A percentile compares a stretch with the other conserved stretches of the same genome.
Conservation (phyloP, 2,888 invertebrate genomes). For the Caenorhabditis afra region DNA sequence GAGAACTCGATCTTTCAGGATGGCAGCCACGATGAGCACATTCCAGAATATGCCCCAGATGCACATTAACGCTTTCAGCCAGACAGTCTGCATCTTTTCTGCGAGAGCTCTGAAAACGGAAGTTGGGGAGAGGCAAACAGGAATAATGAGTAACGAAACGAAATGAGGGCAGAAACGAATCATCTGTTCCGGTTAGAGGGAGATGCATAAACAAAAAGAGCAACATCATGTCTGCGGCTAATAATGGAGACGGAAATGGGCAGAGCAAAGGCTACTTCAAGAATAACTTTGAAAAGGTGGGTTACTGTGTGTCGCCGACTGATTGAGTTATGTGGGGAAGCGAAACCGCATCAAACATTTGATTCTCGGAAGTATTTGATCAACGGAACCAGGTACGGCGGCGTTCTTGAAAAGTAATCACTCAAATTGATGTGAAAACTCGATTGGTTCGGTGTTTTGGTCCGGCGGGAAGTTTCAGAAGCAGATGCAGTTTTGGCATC, state of each 20-base stretch:
- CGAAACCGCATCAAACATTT: constrained; percentile 8
- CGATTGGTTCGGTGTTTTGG: constrained; percentile 10
- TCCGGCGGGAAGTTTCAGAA: neutral
- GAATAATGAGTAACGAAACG: constrained; percentile 3
- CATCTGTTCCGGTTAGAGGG: too few relatives aligned
- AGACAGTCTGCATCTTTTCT: constrained; percentile 18
- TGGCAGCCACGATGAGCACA: constrained; percentile 41
- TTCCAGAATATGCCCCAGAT: constrained; percentile 62
- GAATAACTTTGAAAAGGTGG: constrained; percentile 1
- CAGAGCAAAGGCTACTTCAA: neutral
- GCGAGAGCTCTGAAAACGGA: too few relatives aligned
- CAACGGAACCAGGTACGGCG: neutral
- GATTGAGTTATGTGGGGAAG: constrained; percentile 19
- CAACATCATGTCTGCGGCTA: neutral
- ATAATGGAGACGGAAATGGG: neutral
- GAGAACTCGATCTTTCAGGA: constrained; percentile 46
- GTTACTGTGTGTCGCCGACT: constrained; percentile 4
- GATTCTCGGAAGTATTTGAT: constrained; percentile 2
- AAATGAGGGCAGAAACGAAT: too few relatives aligned
- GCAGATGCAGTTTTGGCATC: neutral
- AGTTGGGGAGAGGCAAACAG: neutral
- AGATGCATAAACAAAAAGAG: neutral
- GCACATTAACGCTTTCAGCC: constrained; percentile 59
- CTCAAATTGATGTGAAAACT: constrained; percentile 24
- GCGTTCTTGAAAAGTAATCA: constrained; percentile 20